Conservation (phyloP, 2,888 invertebrate genomes). For the Gymnosoma rotundatum region DNA sequence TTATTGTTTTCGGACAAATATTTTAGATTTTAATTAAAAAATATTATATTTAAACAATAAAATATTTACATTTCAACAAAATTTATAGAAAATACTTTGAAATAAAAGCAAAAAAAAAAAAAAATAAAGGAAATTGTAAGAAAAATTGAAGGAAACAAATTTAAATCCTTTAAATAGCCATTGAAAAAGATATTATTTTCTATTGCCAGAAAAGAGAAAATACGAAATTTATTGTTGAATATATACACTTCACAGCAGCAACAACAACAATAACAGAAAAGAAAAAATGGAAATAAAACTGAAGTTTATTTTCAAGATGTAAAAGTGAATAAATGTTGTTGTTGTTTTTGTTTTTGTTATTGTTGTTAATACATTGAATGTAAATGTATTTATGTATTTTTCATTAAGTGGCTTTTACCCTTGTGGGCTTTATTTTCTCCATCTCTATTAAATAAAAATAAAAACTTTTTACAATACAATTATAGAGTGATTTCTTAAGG, state of each 20-base stretch:
- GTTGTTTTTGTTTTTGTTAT: neutral
- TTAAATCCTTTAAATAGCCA: slow-evolving; percentile 30
- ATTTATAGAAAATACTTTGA: slow-evolving; percentile 19
- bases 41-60: neutral
- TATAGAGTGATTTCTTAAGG: neutral
- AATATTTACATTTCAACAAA: slow-evolving; percentile 36
- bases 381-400: slow-evolving; percentile 42
- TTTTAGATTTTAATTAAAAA: slow-evolving; percentile 49
- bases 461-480: neutral
- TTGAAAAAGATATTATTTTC: neutral
- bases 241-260: too few species aligned
- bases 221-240: too few species aligned
- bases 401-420: slow-evolving; percentile 64
- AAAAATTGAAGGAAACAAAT: slow-evolving; percentile 1
- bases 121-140: neutral
- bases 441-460: neutral
- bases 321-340: neutral
- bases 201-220: neutral
- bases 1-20: neutral
- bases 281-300: too few species aligned
- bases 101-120: neutral
- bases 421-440: slow-evolving; percentile 32
- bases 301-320: too few species aligned
- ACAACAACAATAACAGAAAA: too few species aligned
- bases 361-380: neutral